Evolutionary conservation across 2,797 vertebrate species (phyloP).

Genomic region (Pseudomugil tenellus): DNA sequence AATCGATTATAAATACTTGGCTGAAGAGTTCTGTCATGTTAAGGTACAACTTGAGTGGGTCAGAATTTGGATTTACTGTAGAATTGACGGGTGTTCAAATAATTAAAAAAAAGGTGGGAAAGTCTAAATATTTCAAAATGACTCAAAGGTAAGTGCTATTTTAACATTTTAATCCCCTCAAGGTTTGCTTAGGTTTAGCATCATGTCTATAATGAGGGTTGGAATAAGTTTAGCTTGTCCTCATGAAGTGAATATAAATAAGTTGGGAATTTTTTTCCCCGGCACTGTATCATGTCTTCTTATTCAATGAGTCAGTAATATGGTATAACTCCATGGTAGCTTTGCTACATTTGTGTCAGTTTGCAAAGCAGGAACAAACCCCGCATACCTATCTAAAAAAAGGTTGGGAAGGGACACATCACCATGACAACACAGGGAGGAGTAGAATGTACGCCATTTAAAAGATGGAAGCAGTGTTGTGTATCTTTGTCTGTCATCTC

Average conservation of each 20-base stretch:
- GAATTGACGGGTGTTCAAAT: constrained; percentile 16
- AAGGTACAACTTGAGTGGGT: constrained; percentile 37
- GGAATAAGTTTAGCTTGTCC: constrained; percentile 36
- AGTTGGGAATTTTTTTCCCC: constrained; percentile 28
- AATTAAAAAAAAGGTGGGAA: constrained; percentile 20
- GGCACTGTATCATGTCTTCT: constrained; percentile 9
- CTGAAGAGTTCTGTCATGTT: constrained; percentile 42
- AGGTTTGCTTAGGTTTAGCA: constrained; percentile 41
- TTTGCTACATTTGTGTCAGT: constrained; percentile 69
- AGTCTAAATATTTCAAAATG: constrained; percentile 34
- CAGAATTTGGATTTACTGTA: constrained; percentile 2
- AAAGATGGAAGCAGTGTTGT: constrained; percentile 68
- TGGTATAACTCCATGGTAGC: constrained; percentile 36
- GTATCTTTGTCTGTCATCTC: constrained; percentile 52
- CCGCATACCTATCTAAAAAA: constrained; percentile 77
- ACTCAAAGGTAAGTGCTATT: constrained; percentile 43
- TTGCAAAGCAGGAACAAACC: constrained; percentile 69
- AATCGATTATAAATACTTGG: constrained; percentile 75
- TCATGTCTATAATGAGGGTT: constrained; percentile 12
- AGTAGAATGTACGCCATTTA: constrained; percentile 70
- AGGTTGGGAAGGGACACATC: constrained; percentile 78
- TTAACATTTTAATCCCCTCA: constrained; percentile 45
- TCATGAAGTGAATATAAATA: constrained; percentile 11
- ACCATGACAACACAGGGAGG: constrained; percentile 81
- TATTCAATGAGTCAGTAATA: constrained; percentile 29